Percentiles rank a stretch among this genome's conserved stretches.
These are phyloP conservation scores for Chymomyza caudatula DNA, from an alignment of 2,888 invertebrate genomes.

Conservation along the genomic window DNA sequence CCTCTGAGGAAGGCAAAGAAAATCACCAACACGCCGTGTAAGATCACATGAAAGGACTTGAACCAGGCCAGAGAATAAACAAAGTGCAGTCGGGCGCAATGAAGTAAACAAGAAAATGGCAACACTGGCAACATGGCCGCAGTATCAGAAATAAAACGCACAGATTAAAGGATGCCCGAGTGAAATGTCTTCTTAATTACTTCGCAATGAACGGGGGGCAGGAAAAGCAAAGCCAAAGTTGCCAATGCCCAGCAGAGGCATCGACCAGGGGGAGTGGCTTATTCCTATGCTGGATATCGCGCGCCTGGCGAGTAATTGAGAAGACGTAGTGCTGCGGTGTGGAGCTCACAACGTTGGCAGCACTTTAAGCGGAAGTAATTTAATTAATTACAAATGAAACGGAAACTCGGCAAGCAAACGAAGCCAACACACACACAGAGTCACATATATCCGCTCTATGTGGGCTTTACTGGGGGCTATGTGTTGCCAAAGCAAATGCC, in stretches of 20 bases:
- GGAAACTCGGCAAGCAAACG: constrained; percentile 54
- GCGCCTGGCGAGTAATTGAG: constrained; percentile 51
- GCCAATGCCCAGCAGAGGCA: neutral
- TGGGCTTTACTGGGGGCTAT: neutral
- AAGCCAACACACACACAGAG: constrained; percentile 8
- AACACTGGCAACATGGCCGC: neutral
- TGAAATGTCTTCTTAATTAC: constrained; percentile 75
- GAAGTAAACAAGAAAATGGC: constrained; percentile 36
- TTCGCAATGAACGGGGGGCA: constrained; percentile 54
- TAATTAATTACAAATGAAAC: constrained; percentile 74
- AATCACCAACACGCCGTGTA: constrained; percentile 36
- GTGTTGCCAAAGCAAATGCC: constrained; percentile 6
- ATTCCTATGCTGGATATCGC: neutral
- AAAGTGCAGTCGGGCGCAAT: constrained; percentile 44
- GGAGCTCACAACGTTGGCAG: constrained; percentile 23
- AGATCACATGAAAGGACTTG: constrained; percentile 25
- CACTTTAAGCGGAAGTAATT: constrained; percentile 73
- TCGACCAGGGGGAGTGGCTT: neutral
- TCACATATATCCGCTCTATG: neutral
- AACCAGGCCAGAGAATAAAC: constrained; percentile 32
- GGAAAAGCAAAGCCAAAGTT: constrained; percentile 6
- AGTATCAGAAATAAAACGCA: constrained; percentile 61
- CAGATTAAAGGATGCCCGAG: constrained; percentile 73
- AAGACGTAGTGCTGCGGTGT: constrained; percentile 40
- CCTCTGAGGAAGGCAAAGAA: constrained; percentile 37